Evolutionary conservation across 2,113 vertebrate genomes (phyloP), one percentile per base, ranked within the genome.

Genomic region (Datnioides undecimradiatus): DNA sequence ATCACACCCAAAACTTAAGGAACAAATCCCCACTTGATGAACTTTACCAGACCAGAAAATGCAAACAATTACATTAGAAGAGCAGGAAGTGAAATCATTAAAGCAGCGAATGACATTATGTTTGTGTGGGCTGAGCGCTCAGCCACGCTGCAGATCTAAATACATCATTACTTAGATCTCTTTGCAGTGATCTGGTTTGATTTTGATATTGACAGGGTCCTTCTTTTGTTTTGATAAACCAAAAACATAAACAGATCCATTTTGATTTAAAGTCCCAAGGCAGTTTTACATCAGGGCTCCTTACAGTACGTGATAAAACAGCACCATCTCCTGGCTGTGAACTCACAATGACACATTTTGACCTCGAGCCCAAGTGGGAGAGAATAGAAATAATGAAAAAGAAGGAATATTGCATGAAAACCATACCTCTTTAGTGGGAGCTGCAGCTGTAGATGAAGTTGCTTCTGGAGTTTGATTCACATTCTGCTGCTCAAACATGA

Each of bases 301-400:
- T 6, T 4, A 34, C n/a, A 1, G 19, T 6, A 51, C 0, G 0
- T 75, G 49, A n/a, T 34, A 0, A 38, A 52, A 79, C 12, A 0
- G 57, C 71, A 27, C 83, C 89, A 60, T 58, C 92, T 91, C 0
- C 68, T 84, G 89, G 79, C 43, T 8, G 11, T 21, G 27, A 46
- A 9, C 2, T 1, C 10, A 31, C 36, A 45, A 3, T 45, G 9
- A 21, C 62, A 49, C 3, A 5, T 31, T 8, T 36, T 14, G 14
- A 49, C 4, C 9, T 48, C n/a, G 8, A 0, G 46, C 27, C 19
- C 1, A 0, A 10, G 25, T n/a, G 19, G 48, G 2, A n/a, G n/a
- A n/a, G n/a, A n/a, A n/a, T n/a, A n/a, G n/a, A n/a, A n/a, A n/a
- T n/a, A n/a, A n/a, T n/a, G n/a, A n/a, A n/a, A n/a, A n/a, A n/a